Percentiles rank a stretch among this genome's conserved stretches.
Conservation (phyloP, 1,140 invertebrate genomes). For the Panagrolaimus sp. region DNA sequence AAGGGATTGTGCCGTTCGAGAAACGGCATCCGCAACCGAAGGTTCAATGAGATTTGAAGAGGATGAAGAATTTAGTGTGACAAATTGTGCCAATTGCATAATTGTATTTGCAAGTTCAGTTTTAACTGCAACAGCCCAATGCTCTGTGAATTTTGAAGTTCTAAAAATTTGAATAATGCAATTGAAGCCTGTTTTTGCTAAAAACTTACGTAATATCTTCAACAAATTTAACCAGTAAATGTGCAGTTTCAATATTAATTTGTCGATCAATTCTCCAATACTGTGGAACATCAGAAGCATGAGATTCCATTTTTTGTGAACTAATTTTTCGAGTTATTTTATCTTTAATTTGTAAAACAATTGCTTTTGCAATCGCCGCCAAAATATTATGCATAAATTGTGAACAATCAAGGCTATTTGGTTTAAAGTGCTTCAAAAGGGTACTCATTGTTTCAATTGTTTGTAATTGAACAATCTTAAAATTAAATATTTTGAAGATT, state of each 20-base stretch:
- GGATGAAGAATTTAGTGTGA: conserved; percentile 70
- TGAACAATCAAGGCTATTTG: conserved; percentile 40
- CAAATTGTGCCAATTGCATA: conserved; percentile 74
- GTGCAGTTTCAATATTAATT: conserved; percentile 48
- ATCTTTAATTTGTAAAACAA: conserved; percentile 79
- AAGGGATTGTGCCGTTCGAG: conserved; percentile 19
- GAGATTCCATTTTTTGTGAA: conserved; percentile 66
- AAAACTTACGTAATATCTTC: conserved; percentile 29
- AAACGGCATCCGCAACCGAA: not conserved
- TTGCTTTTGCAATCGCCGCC: conserved; percentile 60
- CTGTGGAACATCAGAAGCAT: conserved; percentile 66
- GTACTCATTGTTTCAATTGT: conserved; percentile 42
- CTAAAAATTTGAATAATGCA: conserved; percentile 20
- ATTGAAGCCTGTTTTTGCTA: not conserved
- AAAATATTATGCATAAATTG: conserved; percentile 53
- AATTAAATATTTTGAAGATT: conserved; percentile 13
- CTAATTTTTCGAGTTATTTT: conserved; percentile 67
- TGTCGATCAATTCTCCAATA: conserved; percentile 49
- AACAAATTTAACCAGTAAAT: conserved; percentile 35
- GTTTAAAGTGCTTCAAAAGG: conserved; percentile 42
- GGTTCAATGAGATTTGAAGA: conserved; percentile 60
- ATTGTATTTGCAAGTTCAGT: conserved; percentile 83
- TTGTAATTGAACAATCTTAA: conserved; percentile 45
- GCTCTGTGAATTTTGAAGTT: conserved; percentile 29
- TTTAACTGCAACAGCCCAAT: conserved; percentile 77